Conservation (phyloP, 2,113 vertebrate species). For the Plecturocebus donacophilus region DNA sequence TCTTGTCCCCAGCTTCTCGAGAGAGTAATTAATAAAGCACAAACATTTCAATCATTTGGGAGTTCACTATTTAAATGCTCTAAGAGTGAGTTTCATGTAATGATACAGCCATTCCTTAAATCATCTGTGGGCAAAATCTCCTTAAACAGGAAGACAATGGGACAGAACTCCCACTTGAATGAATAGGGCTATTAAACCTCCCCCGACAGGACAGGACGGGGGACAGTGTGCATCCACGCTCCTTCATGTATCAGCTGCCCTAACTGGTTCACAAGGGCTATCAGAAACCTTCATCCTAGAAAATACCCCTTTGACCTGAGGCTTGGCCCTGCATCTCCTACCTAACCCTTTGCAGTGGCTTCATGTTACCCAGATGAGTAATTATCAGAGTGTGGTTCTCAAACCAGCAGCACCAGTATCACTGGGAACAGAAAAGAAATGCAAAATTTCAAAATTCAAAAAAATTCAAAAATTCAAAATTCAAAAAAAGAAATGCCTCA, state of each 20-base stretch:
- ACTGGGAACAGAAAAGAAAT: not conserved
- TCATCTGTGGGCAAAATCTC: not conserved
- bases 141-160: not conserved
- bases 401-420: not conserved
- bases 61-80: conserved; percentile 22
- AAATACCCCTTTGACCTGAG: not conserved
- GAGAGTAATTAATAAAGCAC: conserved; percentile 51
- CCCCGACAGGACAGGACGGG: not conserved
- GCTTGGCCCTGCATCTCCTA: not conserved
- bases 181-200: not conserved
- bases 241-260: not conserved
- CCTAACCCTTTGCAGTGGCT: not conserved
- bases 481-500: too few relatives aligned
- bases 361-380: not conserved
- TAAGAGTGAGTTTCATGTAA: not conserved
- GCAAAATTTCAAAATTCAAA: not conserved
- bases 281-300: not conserved
- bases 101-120: not conserved
- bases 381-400: not conserved
- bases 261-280: not conserved
- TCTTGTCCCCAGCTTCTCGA: conserved; percentile 21
- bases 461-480: too few relatives aligned
- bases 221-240: not conserved
- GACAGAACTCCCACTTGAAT: not conserved
- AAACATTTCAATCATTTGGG: conserved; percentile 48